phyloP scores from a whole-genome alignment of 1,140 invertebrate genomes.

The Helicoverpa armigera region DNA sequence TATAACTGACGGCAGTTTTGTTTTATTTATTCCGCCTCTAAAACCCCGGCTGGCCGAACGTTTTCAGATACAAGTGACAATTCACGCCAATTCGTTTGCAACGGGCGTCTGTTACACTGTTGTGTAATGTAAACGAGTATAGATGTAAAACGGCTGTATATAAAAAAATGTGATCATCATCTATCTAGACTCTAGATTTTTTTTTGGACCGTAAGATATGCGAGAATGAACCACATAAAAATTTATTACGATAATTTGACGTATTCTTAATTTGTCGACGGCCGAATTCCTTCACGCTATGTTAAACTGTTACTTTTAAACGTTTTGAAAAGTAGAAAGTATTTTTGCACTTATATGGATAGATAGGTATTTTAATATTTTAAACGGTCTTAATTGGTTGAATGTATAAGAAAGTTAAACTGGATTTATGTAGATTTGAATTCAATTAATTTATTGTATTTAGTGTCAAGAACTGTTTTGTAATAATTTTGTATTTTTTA shows the following conservation, averaged over 20 bases:
- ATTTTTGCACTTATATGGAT: conserved; percentile 15
- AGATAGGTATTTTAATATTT: not conserved
- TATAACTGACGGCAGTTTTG: conserved; percentile 49
- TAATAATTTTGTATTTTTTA: no score
- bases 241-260: conserved; percentile 34
- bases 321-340: conserved; percentile 15
- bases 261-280: conserved; percentile 10
- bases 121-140: not conserved
- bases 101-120: conserved; percentile 38
- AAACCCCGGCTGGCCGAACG: conserved; percentile 50
- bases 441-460: not conserved
- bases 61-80: conserved; percentile 52
- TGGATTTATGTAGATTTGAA: not conserved
- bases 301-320: not conserved
- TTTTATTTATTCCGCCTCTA: conserved; percentile 54
- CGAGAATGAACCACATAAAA: conserved; percentile 14
- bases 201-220: not conserved
- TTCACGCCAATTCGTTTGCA: conserved; percentile 53
- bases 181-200: no score
- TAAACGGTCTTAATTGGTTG: not conserved
- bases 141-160: not conserved
- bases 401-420: not conserved
- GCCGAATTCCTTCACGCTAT: conserved; percentile 1
- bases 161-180: not conserved
- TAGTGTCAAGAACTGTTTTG: not conserved